A percentile compares a stretch with the other conserved stretches of the same genome.
Evolutionary conservation across 2,888 invertebrate species (phyloP).

Genomic region (Pasiphila rectangulata): DNA sequence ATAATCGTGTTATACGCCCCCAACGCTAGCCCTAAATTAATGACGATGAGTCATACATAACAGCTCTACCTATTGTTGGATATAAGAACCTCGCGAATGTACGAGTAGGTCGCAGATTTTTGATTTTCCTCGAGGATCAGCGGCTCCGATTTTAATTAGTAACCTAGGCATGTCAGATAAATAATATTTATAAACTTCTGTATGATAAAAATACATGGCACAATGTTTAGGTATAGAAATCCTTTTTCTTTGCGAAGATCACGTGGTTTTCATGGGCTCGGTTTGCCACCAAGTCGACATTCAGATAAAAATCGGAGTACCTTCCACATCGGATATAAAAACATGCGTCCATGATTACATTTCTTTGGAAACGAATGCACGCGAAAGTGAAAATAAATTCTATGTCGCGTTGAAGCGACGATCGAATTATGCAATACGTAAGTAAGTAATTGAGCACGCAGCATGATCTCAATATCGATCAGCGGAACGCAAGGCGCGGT

Average conservation of each 20-base stretch:
- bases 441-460: slow-evolving; percentile 64
- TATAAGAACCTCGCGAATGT: no score
- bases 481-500: slow-evolving; percentile 57
- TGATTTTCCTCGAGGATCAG: no score
- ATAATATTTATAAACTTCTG: no score
- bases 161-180: no score
- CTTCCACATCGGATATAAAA: no score
- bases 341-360: slow-evolving; percentile 17
- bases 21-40: neutral
- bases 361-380: slow-evolving; percentile 42
- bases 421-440: slow-evolving; percentile 60
- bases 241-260: no score
- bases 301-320: neutral
- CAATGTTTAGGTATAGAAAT: no score
- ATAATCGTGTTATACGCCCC: neutral
- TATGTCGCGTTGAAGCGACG: slow-evolving; percentile 45
- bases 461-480: slow-evolving; percentile 53
- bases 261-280: no score
- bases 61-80: neutral
- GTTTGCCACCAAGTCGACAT: neutral
- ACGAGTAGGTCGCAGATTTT: no score
- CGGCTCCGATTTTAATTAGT: no score
- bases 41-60: neutral
- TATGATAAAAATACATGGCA: no score
- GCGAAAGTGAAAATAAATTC: slow-evolving; percentile 71